Evolutionary conservation across 2,797 vertebrate genomes (phyloP).

Genomic region (Hydrocynus forskahlii): DNA sequence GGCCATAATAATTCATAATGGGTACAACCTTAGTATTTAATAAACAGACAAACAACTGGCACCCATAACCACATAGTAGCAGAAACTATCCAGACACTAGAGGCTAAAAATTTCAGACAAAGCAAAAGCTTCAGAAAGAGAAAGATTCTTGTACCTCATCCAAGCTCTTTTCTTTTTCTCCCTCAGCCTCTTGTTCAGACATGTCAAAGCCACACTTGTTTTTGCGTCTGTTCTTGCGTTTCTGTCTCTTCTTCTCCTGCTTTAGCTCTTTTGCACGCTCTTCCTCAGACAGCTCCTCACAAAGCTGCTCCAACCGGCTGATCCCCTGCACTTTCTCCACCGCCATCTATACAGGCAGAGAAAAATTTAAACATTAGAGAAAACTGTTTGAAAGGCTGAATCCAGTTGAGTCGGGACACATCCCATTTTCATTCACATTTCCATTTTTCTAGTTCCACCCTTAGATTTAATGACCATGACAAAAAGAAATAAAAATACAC

Average conservation of each 20-base stretch:
- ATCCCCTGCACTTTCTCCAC: slow-evolving; percentile 97
- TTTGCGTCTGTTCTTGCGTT: slow-evolving; percentile 95
- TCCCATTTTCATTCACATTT: neutral
- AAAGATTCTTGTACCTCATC: slow-evolving; percentile 79
- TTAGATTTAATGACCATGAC: neutral
- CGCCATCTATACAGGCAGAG: slow-evolving; percentile 81
- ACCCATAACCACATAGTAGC: neutral
- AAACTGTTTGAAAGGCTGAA: neutral
- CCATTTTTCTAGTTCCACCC: too few relatives aligned
- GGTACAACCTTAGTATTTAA: neutral
- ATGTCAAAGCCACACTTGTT: slow-evolving; percentile 92
- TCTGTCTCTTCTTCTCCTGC: slow-evolving; percentile 97
- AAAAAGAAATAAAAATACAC: neutral
- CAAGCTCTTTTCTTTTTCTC: slow-evolving; percentile 82
- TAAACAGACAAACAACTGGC: neutral
- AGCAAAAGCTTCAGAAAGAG: neutral
- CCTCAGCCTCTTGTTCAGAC: slow-evolving; percentile 75
- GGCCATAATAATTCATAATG: too few relatives aligned
- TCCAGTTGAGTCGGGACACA: neutral
- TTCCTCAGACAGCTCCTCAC: slow-evolving; percentile 95
- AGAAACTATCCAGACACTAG: neutral
- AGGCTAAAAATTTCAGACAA: neutral
- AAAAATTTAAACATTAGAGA: neutral
- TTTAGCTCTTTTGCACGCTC: slow-evolving; percentile 94
- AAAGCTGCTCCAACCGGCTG: slow-evolving; percentile 94